Conservation (phyloP, 2,797 vertebrate genomes). For the Sebastes taczanowskii region DNA sequence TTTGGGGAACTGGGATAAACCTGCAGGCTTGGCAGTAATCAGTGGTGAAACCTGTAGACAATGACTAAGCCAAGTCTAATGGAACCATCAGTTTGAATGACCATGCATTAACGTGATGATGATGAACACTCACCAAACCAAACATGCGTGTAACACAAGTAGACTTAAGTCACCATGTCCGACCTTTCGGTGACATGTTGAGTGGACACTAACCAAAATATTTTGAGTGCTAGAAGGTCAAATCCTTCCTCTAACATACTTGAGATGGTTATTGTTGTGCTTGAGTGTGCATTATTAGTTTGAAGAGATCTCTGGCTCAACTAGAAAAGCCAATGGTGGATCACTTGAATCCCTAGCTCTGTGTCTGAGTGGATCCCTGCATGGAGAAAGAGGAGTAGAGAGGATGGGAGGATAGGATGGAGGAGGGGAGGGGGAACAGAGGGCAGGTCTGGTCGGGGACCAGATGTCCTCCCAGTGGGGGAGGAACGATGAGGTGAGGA, state of each 20-base stretch:
- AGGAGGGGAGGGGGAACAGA: constrained; percentile 49
- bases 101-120: constrained; percentile 39
- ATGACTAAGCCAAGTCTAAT: constrained; percentile 54
- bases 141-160: constrained; percentile 10
- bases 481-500: constrained; percentile 76
- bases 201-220: constrained; percentile 34
- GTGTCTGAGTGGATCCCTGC: constrained; percentile 65
- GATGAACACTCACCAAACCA: constrained; percentile 14
- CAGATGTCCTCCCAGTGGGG: constrained; percentile 86
- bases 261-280: constrained; percentile 21
- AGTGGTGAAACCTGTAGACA: constrained; percentile 63
- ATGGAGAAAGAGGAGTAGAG: constrained; percentile 44
- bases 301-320: constrained; percentile 47
- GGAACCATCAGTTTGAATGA: constrained; percentile 40
- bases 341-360: constrained; percentile 53
- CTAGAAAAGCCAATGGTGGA: constrained; percentile 41
- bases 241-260: constrained; percentile 27
- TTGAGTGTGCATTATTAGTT: constrained; percentile 23
- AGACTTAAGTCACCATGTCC: neutral
- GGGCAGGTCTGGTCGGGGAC: constrained; percentile 79
- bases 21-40: constrained; percentile 52
- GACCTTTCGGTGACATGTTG: constrained; percentile 12
- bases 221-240: constrained; percentile 8
- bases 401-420: constrained; percentile 51
- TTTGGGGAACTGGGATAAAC: constrained; percentile 55